Evolutionary conservation across 2,113 vertebrate species (phyloP).

Genomic region (Nyctibius bracteatus): DNA sequence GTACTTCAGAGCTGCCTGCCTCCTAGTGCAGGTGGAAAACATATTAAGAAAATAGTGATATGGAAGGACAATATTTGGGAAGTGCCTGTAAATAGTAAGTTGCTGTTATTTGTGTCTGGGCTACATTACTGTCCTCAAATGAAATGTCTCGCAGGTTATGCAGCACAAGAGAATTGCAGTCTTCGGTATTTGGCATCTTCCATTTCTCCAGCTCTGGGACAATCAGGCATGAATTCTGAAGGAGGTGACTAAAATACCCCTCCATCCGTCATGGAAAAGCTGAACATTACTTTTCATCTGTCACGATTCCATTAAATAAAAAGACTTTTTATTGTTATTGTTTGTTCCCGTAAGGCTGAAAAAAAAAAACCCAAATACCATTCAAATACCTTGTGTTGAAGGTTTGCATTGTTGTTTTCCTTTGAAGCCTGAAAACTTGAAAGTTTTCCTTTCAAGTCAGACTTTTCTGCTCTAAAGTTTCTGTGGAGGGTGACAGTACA

Average conservation of each 20-base stretch:
- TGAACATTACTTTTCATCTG: neutral
- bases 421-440: neutral
- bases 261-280: neutral
- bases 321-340: neutral
- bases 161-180: neutral
- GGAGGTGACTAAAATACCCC: neutral
- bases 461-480: neutral
- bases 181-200: neutral
- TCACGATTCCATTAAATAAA: neutral
- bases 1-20: neutral
- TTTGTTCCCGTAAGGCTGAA: neutral
- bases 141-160: neutral
- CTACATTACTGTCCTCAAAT: neutral
- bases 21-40: neutral
- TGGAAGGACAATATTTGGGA: neutral
- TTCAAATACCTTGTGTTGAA: neutral
- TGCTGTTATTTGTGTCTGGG: neutral
- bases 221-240: neutral
- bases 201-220: neutral
- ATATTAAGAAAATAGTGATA: neutral
- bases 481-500: conserved; percentile 12
- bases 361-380: neutral
- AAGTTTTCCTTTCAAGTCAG: conserved; percentile 1
- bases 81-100: neutral
- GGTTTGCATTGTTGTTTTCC: neutral